Evolutionary conservation across 2,888 invertebrate species (phyloP).

Genomic region (Drosophila niveifrons): DNA sequence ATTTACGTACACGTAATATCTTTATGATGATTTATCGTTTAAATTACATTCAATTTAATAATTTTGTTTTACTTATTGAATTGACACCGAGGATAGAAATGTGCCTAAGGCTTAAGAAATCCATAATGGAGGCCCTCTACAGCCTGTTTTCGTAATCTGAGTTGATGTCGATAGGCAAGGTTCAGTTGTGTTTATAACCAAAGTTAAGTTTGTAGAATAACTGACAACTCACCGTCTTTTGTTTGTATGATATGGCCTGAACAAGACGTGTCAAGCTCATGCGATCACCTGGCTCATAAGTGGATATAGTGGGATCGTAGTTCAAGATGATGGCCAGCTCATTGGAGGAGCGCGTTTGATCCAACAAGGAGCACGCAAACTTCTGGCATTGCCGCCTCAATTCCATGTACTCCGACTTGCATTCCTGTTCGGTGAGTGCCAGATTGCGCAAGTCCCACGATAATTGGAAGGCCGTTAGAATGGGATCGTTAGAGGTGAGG

Average conservation of each 20-base stretch:
- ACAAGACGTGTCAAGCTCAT: constrained; percentile 95
- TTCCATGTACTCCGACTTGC: constrained; percentile 95
- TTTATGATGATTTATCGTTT: too few species aligned
- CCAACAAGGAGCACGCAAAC: constrained; percentile 95
- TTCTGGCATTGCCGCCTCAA: constrained; percentile 94
- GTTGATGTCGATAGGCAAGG: too few species aligned
- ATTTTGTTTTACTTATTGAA: too few species aligned
- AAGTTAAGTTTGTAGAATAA: too few species aligned
- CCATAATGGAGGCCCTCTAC: too few species aligned
- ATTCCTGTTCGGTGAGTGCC: constrained; percentile 97
- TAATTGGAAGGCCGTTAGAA: constrained; percentile 96
- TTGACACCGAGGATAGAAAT: too few species aligned
- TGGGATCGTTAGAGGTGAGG: constrained; percentile 95
- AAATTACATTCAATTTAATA: too few species aligned
- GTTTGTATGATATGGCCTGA: constrained; percentile 96
- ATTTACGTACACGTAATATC: too few species aligned
- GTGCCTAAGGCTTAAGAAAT: too few species aligned
- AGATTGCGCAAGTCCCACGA: constrained; percentile 97
- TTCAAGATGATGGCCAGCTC: constrained; percentile 97
- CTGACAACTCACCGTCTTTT: constrained; percentile 91
- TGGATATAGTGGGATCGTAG: constrained; percentile 92
- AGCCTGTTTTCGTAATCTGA: too few species aligned
- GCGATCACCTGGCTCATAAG: constrained; percentile 92
- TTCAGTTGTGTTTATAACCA: too few species aligned
- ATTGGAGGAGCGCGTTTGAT: constrained; percentile 95